Evolutionary conservation across 1,140 invertebrate species (phyloP), one percentile per base, ranked within the genome.

Genomic region (Oryctes rhinoceros): DNA sequence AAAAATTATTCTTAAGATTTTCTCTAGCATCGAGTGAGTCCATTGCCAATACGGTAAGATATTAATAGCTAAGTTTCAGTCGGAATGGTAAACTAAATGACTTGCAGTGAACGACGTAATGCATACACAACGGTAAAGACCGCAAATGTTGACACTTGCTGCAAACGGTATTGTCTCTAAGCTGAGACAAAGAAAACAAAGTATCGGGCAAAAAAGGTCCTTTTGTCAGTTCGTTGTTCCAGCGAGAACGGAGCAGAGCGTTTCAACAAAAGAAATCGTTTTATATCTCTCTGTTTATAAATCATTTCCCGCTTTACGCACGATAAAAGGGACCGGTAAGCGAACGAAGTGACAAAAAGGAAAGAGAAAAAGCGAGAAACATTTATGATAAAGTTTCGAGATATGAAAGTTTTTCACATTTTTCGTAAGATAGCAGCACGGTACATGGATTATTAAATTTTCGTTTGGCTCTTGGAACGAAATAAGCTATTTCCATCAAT

Each of bases 201-300:
- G 65, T 71, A 59, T 59, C 53, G 18, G 18, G 53, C 53, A 59
- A 71, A 71, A 71, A 71, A 71, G 20, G 24, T 35, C 65, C 65
- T 71, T 71, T 71, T 71, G 65, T 71, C 20, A 71, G 35, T 20
- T 62, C 39, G 53, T 24, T 35, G 20, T 71, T 71, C 65, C 65
- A 71, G 20, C 18, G 20, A 30, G 65, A 59, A 24, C 65, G 2
- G 53, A 62, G 20, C 20, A 62, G 65, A 71, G 65, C 20, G 18
- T 24, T 71, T 24, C 65, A 24, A 71, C 65, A 71, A 71, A 71
- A 71, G 65, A 71, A 71, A 71, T 71, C 65, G 65, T 71, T 71
- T 71, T 71, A 71, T 71, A 71, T 71, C 65, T 71, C 35, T 71
- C 65, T 71, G 65, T 71, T 71, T 71, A 71, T 71, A 71, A 71